These are phyloP conservation scores for Gobius niger DNA, from an alignment of 2,113 vertebrate genomes.

Conservation along the genomic window DNA sequence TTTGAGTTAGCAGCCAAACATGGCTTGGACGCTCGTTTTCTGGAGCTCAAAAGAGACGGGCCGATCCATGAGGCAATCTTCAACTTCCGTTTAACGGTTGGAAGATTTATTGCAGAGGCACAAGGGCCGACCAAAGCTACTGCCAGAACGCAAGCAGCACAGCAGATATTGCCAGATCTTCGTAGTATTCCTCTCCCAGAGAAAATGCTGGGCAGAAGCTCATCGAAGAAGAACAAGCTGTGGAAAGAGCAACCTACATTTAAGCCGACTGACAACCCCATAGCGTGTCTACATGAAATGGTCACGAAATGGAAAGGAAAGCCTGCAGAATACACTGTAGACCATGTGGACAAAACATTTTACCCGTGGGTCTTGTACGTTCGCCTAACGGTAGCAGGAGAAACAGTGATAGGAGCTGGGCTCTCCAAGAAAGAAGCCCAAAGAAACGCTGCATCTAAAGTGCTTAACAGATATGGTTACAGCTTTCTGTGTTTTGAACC, in stretches of 20 bases:
- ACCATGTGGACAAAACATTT: neutral
- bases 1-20: neutral
- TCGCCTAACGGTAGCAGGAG: neutral
- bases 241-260: neutral
- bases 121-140: neutral
- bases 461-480: neutral
- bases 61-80: neutral
- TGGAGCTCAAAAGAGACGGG: neutral
- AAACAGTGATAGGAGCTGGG: neutral
- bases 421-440: neutral
- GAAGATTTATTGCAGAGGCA: neutral
- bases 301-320: neutral
- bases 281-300: neutral
- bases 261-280: neutral
- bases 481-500: neutral
- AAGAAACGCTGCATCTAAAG: neutral
- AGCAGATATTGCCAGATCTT: neutral
- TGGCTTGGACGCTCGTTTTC: neutral
- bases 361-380: neutral
- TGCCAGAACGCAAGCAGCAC: neutral
- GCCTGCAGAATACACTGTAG: neutral
- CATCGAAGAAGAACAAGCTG: neutral
- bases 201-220: neutral
- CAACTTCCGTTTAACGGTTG: neutral
- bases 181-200: neutral